Percentiles rank a stretch among this genome's conserved stretches.
Conservation (phyloP, 2,113 vertebrate genomes). For the Ailuropoda melanoleuca region DNA sequence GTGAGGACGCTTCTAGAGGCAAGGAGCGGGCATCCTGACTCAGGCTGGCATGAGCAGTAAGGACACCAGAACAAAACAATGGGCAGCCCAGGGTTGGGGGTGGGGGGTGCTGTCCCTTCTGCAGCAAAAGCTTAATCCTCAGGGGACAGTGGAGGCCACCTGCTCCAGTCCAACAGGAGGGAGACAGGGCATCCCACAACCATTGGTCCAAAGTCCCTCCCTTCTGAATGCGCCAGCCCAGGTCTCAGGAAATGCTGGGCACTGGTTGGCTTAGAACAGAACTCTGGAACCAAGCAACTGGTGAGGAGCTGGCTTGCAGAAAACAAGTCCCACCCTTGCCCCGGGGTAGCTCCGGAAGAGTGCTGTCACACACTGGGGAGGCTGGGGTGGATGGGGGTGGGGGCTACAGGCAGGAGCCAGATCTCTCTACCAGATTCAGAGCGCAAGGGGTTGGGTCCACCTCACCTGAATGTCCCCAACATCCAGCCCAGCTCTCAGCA, state of each 20-base stretch:
- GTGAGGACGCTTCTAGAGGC: background rate
- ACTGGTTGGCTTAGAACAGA: background rate
- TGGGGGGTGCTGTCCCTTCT: background rate
- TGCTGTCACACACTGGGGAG: background rate
- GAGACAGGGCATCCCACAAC: background rate
- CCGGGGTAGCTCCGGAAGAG: background rate
- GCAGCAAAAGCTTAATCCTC: background rate
- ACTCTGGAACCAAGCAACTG: background rate
- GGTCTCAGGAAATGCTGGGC: background rate
- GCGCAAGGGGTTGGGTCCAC: background rate
- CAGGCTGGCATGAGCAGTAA: background rate
- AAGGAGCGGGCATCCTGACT: background rate
- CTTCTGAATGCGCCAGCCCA: background rate
- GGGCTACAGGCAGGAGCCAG: background rate
- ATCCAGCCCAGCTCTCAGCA: too few species aligned
- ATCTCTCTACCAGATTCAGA: background rate
- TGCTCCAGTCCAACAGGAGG: background rate
- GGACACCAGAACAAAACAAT: background rate
- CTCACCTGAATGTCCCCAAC: background rate
- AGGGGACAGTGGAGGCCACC: background rate
- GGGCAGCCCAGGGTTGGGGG: background rate
- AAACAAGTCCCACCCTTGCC: background rate
- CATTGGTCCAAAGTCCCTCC: background rate
- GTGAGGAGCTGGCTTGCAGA: background rate
- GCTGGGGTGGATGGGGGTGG: too few species aligned